Conservation (phyloP, 2,888 invertebrate genomes). For the Heliconius cydno region DNA sequence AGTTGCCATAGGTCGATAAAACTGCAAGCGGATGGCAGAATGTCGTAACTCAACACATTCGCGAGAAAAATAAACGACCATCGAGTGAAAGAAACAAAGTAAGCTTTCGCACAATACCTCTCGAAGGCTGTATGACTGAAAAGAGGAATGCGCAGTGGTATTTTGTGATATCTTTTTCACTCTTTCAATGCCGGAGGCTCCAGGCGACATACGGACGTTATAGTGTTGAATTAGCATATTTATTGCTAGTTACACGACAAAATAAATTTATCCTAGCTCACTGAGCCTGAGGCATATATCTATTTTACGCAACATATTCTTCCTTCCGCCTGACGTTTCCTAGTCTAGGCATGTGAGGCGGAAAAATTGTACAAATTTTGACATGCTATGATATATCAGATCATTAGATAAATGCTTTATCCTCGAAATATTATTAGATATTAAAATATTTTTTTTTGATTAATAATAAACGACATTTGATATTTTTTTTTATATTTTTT, state of each 20-base stretch:
- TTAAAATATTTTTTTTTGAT: not conserved
- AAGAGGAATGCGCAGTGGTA: conserved; percentile 83
- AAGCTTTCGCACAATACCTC: conserved; percentile 66
- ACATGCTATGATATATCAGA: not conserved
- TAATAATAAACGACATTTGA: not conserved
- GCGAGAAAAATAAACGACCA: conserved; percentile 72
- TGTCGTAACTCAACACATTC: conserved; percentile 71
- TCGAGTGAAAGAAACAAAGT: conserved; percentile 70
- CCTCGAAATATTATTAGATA: not conserved
- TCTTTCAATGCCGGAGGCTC: conserved; percentile 74
- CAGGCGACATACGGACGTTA: conserved; percentile 82
- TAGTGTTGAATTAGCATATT: conserved; percentile 82
- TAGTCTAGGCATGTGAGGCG: conserved; percentile 54
- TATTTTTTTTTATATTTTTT: too few relatives aligned
- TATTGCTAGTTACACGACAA: conserved; percentile 80
- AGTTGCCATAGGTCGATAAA: conserved; percentile 83
- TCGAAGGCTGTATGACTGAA: conserved; percentile 76
- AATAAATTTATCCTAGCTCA: conserved; percentile 79
- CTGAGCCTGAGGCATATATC: conserved; percentile 68
- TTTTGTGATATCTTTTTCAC: conserved; percentile 83
- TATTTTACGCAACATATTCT: conserved; percentile 60
- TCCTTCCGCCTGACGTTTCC: conserved; percentile 55
- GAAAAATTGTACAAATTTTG: conserved; percentile 23
- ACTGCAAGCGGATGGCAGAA: conserved; percentile 68
- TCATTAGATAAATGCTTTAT: not conserved